These are phyloP conservation scores for Dryoscopus gambensis DNA, from an alignment of 2,113 vertebrate genomes.

Conservation along the genomic window DNA sequence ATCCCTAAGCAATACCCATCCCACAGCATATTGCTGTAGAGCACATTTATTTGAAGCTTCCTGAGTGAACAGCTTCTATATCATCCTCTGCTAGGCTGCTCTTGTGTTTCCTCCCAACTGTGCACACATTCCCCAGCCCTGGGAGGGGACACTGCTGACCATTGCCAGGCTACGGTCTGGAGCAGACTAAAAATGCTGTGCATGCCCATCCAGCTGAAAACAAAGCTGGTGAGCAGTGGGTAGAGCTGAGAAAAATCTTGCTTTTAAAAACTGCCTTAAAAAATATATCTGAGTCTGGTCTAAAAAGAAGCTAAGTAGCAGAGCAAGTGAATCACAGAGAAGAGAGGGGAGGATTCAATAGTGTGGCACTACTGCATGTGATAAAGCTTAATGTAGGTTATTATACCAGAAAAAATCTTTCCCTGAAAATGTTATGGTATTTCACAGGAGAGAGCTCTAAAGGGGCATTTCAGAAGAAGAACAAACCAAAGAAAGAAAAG, in stretches of 20 bases:
- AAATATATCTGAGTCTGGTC: background rate
- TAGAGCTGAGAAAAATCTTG: background rate
- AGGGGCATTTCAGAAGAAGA: background rate
- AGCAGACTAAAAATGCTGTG: background rate
- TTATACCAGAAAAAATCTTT: background rate
- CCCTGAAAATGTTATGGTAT: background rate
- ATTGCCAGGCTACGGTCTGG: background rate
- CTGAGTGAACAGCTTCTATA: background rate
- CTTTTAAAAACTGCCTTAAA: background rate
- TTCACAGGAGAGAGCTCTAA: background rate
- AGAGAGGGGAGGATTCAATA: background rate
- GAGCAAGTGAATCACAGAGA: background rate
- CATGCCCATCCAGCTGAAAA: background rate
- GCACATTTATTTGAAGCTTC: background rate
- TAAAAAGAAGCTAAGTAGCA: background rate
- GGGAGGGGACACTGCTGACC: background rate
- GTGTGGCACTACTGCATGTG: background rate
- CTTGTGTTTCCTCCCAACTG: background rate
- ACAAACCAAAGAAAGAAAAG: background rate
- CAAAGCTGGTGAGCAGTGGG: background rate
- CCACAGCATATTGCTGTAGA: background rate
- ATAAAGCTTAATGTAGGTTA: background rate
- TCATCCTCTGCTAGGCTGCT: background rate
- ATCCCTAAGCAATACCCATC: background rate
- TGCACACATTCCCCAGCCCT: background rate